These are phyloP conservation scores for Panzeria rudis DNA, from an alignment of 2,888 invertebrate genomes.

Conservation along the genomic window DNA sequence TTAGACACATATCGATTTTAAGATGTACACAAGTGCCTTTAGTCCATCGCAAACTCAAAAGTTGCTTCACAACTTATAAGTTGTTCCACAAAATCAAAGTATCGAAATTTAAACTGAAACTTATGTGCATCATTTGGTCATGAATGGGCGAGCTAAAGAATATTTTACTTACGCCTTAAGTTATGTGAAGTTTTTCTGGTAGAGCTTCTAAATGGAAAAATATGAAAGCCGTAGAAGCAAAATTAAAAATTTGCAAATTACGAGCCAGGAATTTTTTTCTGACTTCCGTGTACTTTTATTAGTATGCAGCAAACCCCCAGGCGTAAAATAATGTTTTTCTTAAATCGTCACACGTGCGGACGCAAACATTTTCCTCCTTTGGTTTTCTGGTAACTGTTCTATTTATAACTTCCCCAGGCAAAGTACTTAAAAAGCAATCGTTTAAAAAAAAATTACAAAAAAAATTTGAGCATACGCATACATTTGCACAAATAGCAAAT, in stretches of 20 bases:
- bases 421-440: not conserved
- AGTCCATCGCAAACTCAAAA: no score
- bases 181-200: not conserved
- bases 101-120: no score
- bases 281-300: no score
- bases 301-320: slow-evolving; percentile 30
- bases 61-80: no score
- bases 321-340: slow-evolving; percentile 1
- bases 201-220: not conserved
- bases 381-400: not conserved
- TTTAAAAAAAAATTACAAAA: slow-evolving; percentile 16
- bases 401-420: not conserved
- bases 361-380: not conserved
- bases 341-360: slow-evolving; percentile 34
- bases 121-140: no score
- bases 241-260: no score
- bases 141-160: no score
- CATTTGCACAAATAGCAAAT: not conserved
- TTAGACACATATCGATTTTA: no score
- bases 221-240: no score
- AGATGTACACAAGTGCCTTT: no score
- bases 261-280: not conserved
- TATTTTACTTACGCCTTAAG: no score
- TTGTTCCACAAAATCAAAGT: no score
- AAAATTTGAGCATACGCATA: not conserved